Conservation (phyloP, 2,888 invertebrate genomes). For the Drosophila fungiperda region DNA sequence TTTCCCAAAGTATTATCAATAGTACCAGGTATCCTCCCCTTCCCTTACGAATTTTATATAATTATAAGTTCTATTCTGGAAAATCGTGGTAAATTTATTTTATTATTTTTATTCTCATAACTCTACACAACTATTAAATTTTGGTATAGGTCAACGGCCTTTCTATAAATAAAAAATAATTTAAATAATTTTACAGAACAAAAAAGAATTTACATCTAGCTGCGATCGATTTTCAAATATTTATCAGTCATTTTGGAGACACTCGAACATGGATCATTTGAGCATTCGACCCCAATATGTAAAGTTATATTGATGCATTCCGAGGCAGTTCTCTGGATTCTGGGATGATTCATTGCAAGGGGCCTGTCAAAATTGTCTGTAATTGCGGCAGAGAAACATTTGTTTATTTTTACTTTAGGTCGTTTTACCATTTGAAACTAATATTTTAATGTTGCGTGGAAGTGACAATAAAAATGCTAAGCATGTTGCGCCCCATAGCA, state of each 20-base stretch:
- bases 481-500: conserved; percentile 21
- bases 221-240: conserved; percentile 12
- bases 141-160: background rate
- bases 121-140: background rate
- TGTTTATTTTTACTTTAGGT: conserved; percentile 56
- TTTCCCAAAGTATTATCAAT: background rate
- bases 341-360: conserved; percentile 37
- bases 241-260: conserved; percentile 7
- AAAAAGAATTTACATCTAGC: background rate
- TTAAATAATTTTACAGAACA: background rate
- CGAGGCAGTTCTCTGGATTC: conserved; percentile 17
- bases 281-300: conserved; percentile 38
- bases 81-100: background rate
- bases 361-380: conserved; percentile 55
- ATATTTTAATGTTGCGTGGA: conserved; percentile 64
- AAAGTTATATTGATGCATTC: background rate
- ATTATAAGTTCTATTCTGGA: background rate
- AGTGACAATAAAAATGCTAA: conserved; percentile 46
- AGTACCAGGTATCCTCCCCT: background rate
- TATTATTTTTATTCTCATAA: background rate
- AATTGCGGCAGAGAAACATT: conserved; percentile 53
- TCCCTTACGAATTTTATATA: background rate
- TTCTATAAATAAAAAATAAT: background rate
- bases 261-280: conserved; percentile 4
- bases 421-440: conserved; percentile 54